A percentile compares a stretch with the other conserved stretches of the same genome.
These are phyloP conservation scores for Clarias gariepinus DNA, from an alignment of 2,113 vertebrate genomes.

Conservation along the genomic window DNA sequence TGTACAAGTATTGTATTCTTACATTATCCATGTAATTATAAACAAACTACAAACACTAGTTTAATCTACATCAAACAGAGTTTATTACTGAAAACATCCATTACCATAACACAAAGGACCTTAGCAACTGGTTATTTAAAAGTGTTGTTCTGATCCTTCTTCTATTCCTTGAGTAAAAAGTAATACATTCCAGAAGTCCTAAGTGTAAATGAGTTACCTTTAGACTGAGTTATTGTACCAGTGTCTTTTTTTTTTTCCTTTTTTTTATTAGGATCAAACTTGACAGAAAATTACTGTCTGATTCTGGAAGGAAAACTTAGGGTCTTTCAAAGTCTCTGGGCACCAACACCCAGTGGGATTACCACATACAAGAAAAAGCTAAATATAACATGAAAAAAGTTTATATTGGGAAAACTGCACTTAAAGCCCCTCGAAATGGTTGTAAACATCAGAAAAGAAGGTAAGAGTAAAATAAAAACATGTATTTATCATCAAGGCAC, in stretches of 20 bases:
- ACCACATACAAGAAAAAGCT: slow-evolving; percentile 61
- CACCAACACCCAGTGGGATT: slow-evolving; percentile 56
- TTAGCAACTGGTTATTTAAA: not conserved
- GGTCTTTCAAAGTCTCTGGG: slow-evolving; percentile 65
- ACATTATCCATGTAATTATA: not conserved
- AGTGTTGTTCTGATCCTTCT: not conserved
- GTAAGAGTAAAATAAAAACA: slow-evolving; percentile 60
- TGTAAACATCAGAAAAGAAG: slow-evolving; percentile 75
- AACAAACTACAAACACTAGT: not conserved
- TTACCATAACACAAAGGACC: not conserved
- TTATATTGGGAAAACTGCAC: slow-evolving; percentile 77
- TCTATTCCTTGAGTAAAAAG: not conserved
- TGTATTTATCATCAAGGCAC: not conserved
- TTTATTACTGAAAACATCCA: not conserved
- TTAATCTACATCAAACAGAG: not conserved
- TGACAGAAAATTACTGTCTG: slow-evolving; percentile 73
- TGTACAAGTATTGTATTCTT: not conserved
- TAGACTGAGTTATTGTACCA: slow-evolving; percentile 10
- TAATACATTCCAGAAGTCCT: not conserved
- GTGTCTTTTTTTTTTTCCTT: slow-evolving; percentile 61
- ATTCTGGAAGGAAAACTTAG: slow-evolving; percentile 73
- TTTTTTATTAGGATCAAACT: slow-evolving; percentile 74
- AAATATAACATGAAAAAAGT: slow-evolving; percentile 77
- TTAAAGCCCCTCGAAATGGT: slow-evolving; percentile 75
- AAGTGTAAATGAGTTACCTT: not conserved